phyloP scores from a whole-genome alignment of 2,888 invertebrate genomes.

The Suillia variegata region DNA sequence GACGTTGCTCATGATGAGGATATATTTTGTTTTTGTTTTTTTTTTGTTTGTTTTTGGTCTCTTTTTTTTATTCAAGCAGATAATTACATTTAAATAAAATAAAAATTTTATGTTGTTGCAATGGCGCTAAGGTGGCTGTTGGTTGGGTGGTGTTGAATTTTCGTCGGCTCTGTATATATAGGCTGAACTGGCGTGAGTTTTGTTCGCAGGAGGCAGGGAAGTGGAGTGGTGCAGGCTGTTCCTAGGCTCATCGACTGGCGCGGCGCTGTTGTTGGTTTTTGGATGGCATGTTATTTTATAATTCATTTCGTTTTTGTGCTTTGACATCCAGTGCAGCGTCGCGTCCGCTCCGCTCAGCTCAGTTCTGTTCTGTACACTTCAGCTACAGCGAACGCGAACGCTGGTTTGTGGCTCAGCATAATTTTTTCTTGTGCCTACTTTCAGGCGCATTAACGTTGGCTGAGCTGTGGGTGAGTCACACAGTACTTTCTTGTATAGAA shows the following conservation, averaged over 20 bases:
- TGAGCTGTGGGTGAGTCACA: no score
- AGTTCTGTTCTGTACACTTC: no score
- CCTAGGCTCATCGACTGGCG: neutral
- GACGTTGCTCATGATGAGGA: conserved; percentile 48
- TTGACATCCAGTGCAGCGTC: conserved; percentile 40
- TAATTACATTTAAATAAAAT: conserved; percentile 62
- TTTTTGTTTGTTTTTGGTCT: no score
- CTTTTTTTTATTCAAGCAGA: conserved; percentile 57
- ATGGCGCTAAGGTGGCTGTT: conserved; percentile 3
- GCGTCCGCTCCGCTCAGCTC: conserved; percentile 24
- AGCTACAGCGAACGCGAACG: neutral
- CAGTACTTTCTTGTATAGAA: no score
- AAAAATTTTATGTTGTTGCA: conserved; percentile 56
- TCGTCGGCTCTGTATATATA: no score
- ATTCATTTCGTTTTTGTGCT: conserved; percentile 50
- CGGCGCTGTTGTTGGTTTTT: conserved; percentile 14
- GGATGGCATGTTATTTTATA: conserved; percentile 51
- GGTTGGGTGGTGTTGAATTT: conserved; percentile 1
- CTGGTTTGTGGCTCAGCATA: neutral
- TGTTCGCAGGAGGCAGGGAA: no score
- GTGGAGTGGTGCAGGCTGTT: conserved; percentile 19
- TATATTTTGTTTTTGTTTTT: no score
- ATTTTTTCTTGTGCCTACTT: neutral
- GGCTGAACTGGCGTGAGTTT: no score
- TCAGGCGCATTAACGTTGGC: neutral